Base-by-base conservation (phyloP, 2,113 vertebrate genomes). In the Mirza zaza region DNA sequence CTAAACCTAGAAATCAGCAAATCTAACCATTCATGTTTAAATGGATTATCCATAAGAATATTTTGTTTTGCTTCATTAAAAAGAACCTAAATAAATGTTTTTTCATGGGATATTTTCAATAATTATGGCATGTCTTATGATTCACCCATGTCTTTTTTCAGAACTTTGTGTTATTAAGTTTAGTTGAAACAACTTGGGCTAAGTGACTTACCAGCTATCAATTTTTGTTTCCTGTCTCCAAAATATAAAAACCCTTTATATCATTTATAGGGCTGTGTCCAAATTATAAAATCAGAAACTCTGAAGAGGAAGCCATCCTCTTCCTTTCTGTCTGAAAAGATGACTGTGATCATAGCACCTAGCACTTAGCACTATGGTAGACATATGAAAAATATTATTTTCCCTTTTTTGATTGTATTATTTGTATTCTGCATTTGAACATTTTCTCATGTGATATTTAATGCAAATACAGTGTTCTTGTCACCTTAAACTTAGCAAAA, bases 211-310 rank as follows among this genome's bases (percentile, higher is more conserved):
- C 23, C 15, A 92, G 34, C n/a, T 80, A 36, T 80, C 79, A 27
- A n/a, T 86, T 92, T 97, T 20, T 48, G 8, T 92, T 96, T 93
- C 25, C 34, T 71, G 34, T 61, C 65, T 87, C 17, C 70, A 86
- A 48, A 81, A 39, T 39, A 70, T 50, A 90, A 95, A 70, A 95
- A 75, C 39, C 21, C 6, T 75, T 59, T 85, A 71, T 75, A 29
- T 27, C 10, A 23, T 83, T 23, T 57, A 50, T 71, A 91, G 65
- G 29, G 13, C 36, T 92, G 14, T 70, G 29, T 27, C 50, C 65
- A 90, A 27, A 96, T 71, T 71, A 92, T 45, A 85, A 67, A 94
- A 84, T 36, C 70, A 70, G 50, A 83, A 82, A 89, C 45, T 45
- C 45, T 45, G 45, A 45, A 45, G 45, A 45, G 45, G 45, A 45